Evolutionary conservation across 2,888 invertebrate species (phyloP).

Genomic region (Macrosiphum euphorbiae): DNA sequence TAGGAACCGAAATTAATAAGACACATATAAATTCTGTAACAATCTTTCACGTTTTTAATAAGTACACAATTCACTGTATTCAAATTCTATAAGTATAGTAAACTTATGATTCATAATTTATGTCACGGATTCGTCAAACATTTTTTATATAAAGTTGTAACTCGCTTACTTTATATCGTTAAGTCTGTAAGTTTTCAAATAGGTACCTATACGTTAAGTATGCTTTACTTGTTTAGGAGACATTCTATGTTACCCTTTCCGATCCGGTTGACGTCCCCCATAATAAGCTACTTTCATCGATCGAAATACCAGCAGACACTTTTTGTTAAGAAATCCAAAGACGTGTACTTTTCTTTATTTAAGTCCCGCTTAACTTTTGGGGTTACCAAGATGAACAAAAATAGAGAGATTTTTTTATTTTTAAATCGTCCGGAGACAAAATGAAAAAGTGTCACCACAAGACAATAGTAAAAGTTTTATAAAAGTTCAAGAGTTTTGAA

Average conservation of each 20-base stretch:
- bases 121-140: neutral
- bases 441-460: slow-evolving; percentile 62
- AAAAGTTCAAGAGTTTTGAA: slow-evolving; percentile 62
- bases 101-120: slow-evolving; percentile 15
- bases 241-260: neutral
- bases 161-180: slow-evolving; percentile 19
- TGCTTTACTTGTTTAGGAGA: neutral
- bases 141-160: slow-evolving; percentile 24
- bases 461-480: slow-evolving; percentile 58
- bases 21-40: neutral
- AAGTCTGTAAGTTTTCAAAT: neutral
- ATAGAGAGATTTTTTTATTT: slow-evolving; percentile 36
- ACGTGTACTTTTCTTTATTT: slow-evolving; percentile 41
- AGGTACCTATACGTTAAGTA: neutral
- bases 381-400: slow-evolving; percentile 22
- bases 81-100: neutral
- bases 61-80: neutral
- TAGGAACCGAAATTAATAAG: neutral
- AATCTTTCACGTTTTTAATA: neutral
- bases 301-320: slow-evolving; percentile 28
- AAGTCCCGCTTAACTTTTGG: slow-evolving; percentile 31
- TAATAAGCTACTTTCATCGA: slow-evolving; percentile 10
- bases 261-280: neutral
- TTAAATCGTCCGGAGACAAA: slow-evolving; percentile 40
- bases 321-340: slow-evolving; percentile 29